Conservation (phyloP, 2,113 vertebrate species). For the Hyaena hyaena region DNA sequence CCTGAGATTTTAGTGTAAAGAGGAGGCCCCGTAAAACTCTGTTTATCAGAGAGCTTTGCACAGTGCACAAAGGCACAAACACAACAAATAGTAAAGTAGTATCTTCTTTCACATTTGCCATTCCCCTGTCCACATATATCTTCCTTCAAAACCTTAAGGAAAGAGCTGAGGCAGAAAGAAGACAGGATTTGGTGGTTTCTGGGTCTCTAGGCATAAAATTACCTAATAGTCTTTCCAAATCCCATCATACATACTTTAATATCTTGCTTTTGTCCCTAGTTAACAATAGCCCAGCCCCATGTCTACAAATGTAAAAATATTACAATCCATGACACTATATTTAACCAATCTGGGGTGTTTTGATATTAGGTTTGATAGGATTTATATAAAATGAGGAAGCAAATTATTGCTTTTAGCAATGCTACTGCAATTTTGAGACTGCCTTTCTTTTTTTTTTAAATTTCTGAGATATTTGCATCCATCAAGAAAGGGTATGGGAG, state of each 20-base stretch:
- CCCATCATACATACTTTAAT: not conserved
- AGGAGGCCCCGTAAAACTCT: not conserved
- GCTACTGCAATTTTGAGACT: not conserved
- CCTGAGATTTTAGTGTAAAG: not conserved
- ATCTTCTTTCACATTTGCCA: not conserved
- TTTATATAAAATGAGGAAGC: conserved; percentile 34
- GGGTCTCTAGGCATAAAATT: not conserved
- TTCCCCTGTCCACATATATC: not conserved
- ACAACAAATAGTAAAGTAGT: not conserved
- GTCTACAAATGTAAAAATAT: not conserved
- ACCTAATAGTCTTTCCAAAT: not conserved
- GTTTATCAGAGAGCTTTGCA: not conserved
- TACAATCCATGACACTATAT: not conserved
- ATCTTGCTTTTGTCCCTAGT: conserved; percentile 36
- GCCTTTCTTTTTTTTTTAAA: not conserved
- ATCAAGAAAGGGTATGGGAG: not conserved
- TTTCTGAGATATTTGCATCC: not conserved
- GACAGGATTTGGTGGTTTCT: not conserved
- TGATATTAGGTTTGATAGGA: not conserved
- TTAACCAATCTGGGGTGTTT: not conserved
- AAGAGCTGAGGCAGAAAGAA: not conserved
- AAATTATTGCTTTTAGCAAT: not conserved
- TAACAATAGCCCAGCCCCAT: not conserved
- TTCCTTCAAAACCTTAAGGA: not conserved
- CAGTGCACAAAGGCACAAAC: not conserved